Conservation (phyloP, 1,140 invertebrate genomes). For the Branchinecta lindahli region DNA sequence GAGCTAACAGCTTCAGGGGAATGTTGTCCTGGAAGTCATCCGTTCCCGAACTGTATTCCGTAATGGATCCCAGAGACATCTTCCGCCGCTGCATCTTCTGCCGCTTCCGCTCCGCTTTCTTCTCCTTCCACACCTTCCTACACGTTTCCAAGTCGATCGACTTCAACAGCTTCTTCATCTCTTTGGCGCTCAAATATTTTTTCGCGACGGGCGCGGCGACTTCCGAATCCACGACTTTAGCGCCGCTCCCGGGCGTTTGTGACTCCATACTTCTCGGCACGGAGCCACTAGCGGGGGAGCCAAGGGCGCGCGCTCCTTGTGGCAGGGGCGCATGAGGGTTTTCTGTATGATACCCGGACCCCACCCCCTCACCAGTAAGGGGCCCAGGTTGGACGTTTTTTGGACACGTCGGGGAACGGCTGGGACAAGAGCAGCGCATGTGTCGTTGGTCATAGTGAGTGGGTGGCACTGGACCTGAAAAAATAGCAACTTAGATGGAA, state of each 20-base stretch:
- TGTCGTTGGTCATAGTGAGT: not conserved
- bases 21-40: slow-evolving; percentile 3
- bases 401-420: slow-evolving; percentile 77
- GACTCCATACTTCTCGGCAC: slow-evolving; percentile 10
- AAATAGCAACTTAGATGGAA: not conserved
- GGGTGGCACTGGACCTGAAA: not conserved
- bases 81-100: not conserved
- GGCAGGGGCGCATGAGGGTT: slow-evolving; percentile 15
- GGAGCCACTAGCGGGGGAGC: not conserved
- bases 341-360: slow-evolving; percentile 38
- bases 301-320: not conserved
- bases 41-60: not conserved
- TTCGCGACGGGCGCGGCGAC: slow-evolving; percentile 3
- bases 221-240: slow-evolving; percentile 9
- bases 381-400: slow-evolving; percentile 92
- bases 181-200: slow-evolving; percentile 10
- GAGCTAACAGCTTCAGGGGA: not conserved
- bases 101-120: not conserved
- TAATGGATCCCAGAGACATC: not conserved
- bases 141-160: slow-evolving; percentile 9
- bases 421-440: slow-evolving; percentile 41
- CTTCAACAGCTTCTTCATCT: slow-evolving; percentile 10
- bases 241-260: slow-evolving; percentile 7
- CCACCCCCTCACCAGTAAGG: slow-evolving; percentile 74
- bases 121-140: not conserved